These are phyloP conservation scores for Propithecus perrieri DNA, from an alignment of 2,797 vertebrate species.

Conservation along the genomic window DNA sequence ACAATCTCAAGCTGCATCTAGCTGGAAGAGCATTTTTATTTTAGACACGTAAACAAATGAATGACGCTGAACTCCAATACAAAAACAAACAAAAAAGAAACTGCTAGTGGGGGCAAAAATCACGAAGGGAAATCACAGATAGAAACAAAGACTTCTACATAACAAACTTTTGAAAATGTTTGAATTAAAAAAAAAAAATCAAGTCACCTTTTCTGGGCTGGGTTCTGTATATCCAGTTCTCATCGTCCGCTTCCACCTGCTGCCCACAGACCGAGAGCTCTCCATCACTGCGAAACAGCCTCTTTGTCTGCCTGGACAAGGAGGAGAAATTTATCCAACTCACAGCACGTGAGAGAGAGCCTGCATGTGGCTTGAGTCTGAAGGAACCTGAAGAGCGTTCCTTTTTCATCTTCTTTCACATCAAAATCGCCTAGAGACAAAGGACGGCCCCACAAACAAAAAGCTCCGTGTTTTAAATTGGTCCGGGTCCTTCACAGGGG, in stretches of 20 bases:
- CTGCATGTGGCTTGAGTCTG: constrained; percentile 88
- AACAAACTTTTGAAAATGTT: background rate
- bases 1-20: background rate
- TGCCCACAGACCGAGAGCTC: constrained; percentile 88
- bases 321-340: constrained; percentile 96
- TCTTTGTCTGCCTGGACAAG: constrained; percentile 93
- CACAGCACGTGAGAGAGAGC: constrained; percentile 91
- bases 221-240: constrained; percentile 93
- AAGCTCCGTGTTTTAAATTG: constrained; percentile 41
- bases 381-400: constrained; percentile 90
- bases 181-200: constrained; percentile 47
- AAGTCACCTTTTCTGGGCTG: constrained; percentile 93
- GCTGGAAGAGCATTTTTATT: background rate
- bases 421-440: constrained; percentile 59
- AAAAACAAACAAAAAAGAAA: background rate
- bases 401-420: constrained; percentile 91
- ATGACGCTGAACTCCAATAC: background rate
- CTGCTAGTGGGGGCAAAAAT: background rate
- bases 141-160: constrained; percentile 42
- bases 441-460: constrained; percentile 58
- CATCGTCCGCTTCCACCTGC: constrained; percentile 87
- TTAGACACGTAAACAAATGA: background rate
- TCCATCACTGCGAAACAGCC: constrained; percentile 94
- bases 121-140: background rate
- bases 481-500: constrained; percentile 25